phyloP scores from a whole-genome alignment of 2,113 vertebrate genomes.

The Callionymus lyra region DNA sequence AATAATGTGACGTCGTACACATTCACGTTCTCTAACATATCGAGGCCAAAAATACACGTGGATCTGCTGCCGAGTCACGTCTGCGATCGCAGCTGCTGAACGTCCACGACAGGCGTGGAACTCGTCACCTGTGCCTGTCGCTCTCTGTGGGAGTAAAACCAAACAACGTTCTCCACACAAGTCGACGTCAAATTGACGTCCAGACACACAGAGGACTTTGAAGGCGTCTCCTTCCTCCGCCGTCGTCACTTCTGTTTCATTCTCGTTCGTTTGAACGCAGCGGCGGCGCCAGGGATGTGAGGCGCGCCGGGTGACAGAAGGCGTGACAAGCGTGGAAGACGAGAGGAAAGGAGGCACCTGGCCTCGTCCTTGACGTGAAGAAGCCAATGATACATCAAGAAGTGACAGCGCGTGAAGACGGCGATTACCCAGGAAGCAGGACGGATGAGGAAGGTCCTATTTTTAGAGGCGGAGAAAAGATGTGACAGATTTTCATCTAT shows the following conservation, averaged over 20 bases:
- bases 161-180: too few species aligned
- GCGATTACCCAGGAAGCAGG: constrained; percentile 44
- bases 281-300: too few species aligned
- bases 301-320: constrained; percentile 24
- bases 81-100: constrained; percentile 43
- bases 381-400: constrained; percentile 57
- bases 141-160: constrained; percentile 1
- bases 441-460: constrained; percentile 34
- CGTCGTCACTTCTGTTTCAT: constrained; percentile 15
- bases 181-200: too few species aligned
- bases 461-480: constrained; percentile 42
- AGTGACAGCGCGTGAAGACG: constrained; percentile 46
- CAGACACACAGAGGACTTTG: too few species aligned
- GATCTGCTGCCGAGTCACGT: constrained; percentile 22
- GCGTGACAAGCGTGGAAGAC: constrained; percentile 47
- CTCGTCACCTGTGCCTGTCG: constrained; percentile 32
- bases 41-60: constrained; percentile 29
- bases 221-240: too few species aligned
- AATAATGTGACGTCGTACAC: background rate
- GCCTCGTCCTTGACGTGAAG: constrained; percentile 61
- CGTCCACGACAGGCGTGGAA: constrained; percentile 17
- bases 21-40: background rate
- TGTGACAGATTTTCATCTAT: constrained; percentile 26
- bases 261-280: constrained; percentile 36
- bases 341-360: constrained; percentile 55